Conservation (phyloP, 2,113 vertebrate species). For the Siniperca knerii region DNA sequence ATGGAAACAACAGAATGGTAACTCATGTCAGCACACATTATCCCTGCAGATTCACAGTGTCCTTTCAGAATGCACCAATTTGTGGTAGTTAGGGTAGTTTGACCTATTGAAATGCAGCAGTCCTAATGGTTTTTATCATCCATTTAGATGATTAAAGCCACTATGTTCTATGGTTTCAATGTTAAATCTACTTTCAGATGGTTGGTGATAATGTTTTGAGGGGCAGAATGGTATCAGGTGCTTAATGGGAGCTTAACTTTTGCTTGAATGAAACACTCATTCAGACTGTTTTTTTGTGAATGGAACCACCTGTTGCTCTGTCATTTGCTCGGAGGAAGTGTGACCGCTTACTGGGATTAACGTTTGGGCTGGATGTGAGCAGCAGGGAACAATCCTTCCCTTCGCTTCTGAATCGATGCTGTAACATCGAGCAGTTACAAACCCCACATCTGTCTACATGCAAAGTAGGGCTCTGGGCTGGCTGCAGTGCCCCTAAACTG, state of each 20-base stretch:
- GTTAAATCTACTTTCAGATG: conserved; percentile 44
- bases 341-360: conserved; percentile 61
- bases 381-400: conserved; percentile 42
- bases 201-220: conserved; percentile 24
- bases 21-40: conserved; percentile 14
- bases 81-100: conserved; percentile 24
- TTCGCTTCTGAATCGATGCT: conserved; percentile 39
- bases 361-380: conserved; percentile 46
- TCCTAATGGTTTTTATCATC: conserved; percentile 33
- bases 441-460: conserved; percentile 57
- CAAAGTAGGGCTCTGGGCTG: conserved; percentile 29
- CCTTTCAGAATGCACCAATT: conserved; percentile 11
- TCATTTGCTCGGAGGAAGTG: conserved; percentile 47
- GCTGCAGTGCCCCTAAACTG: conserved; percentile 16
- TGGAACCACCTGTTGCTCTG: conserved; percentile 57
- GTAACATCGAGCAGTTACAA: conserved; percentile 51
- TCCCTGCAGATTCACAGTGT: conserved; percentile 19
- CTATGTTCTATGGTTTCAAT: not conserved
- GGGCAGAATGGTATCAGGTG: conserved; percentile 21
- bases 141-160: conserved; percentile 61
- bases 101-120: conserved; percentile 40
- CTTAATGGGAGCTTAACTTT: conserved; percentile 69
- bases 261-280: conserved; percentile 61
- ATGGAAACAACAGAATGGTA: conserved; percentile 3
- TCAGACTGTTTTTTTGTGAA: conserved; percentile 38